Percentiles rank a stretch among this genome's conserved stretches.
Conservation (phyloP, 2,797 vertebrate genomes). For the Brachyrhaphis roseni region DNA sequence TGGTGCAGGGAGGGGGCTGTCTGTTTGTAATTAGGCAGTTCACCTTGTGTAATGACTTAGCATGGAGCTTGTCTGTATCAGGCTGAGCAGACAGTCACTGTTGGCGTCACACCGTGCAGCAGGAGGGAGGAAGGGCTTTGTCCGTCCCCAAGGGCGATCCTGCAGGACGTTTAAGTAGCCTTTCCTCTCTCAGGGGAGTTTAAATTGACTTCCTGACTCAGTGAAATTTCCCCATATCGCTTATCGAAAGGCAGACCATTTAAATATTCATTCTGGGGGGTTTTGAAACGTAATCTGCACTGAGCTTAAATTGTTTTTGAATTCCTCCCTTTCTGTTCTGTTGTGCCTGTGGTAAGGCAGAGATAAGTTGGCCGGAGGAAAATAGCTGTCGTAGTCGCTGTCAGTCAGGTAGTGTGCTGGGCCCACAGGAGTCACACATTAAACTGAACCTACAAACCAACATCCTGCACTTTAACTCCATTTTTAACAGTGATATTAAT, state of each 20-base stretch:
- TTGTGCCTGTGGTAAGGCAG: constrained; percentile 66
- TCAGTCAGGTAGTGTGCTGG: constrained; percentile 62
- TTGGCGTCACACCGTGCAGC: constrained; percentile 35
- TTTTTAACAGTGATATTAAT: constrained; percentile 11
- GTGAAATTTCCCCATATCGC: constrained; percentile 69
- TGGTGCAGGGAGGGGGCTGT: constrained; percentile 70
- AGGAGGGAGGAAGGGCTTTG: constrained; percentile 31
- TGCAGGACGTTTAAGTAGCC: constrained; percentile 54
- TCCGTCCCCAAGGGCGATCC: constrained; percentile 65
- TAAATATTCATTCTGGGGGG: constrained; percentile 78
- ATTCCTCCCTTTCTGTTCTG: constrained; percentile 57
- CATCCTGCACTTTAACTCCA: background rate
- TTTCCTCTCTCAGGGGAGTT: constrained; percentile 60
- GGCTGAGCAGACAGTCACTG: constrained; percentile 58
- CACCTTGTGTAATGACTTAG: constrained; percentile 76
- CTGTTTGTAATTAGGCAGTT: constrained; percentile 87
- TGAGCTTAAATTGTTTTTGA: constrained; percentile 77
- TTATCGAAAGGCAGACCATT: constrained; percentile 70
- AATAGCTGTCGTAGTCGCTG: constrained; percentile 71
- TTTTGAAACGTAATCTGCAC: constrained; percentile 76
- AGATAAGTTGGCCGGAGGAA: constrained; percentile 72
- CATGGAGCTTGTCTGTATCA: constrained; percentile 69
- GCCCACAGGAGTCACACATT: constrained; percentile 30
- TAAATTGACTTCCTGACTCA: constrained; percentile 75
- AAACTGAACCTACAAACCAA: constrained; percentile 20